Evolutionary conservation across 2,797 vertebrate species (phyloP).

Genomic region (Bovichtus diacanthus): DNA sequence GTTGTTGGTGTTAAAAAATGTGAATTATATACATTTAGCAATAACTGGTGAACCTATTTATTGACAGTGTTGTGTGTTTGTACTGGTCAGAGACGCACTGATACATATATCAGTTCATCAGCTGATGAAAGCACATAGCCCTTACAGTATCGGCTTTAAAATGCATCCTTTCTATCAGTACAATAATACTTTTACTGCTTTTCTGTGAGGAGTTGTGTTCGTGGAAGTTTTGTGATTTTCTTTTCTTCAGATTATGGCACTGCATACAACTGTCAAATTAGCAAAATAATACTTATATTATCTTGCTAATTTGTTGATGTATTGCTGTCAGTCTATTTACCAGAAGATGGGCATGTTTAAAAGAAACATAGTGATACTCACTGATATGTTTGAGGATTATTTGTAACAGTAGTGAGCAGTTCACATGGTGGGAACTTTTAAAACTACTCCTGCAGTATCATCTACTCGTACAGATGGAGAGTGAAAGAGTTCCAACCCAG

Average conservation of each 20-base stretch:
- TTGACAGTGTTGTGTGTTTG: slow-evolving; percentile 67
- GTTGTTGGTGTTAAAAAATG: slow-evolving; percentile 53
- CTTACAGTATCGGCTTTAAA: slow-evolving; percentile 73
- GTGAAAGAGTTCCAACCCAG: not conserved
- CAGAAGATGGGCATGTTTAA: not conserved
- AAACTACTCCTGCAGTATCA: not conserved
- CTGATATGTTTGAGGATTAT: not conserved
- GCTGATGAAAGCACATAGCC: slow-evolving; percentile 73
- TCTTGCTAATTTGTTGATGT: slow-evolving; percentile 29
- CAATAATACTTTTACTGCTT: slow-evolving; percentile 37
- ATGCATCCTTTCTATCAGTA: slow-evolving; percentile 47
- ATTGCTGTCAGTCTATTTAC: slow-evolving; percentile 24
- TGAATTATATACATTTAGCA: slow-evolving; percentile 81
- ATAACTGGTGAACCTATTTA: slow-evolving; percentile 81
- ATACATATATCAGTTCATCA: slow-evolving; percentile 37
- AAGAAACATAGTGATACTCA: not conserved
- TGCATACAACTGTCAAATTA: slow-evolving; percentile 20
- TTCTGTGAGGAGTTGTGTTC: slow-evolving; percentile 30
- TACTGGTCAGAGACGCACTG: slow-evolving; percentile 43
- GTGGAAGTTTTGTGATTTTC: slow-evolving; percentile 25
- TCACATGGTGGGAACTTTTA: not conserved
- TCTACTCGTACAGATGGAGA: not conserved
- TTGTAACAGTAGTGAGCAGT: too few species aligned
- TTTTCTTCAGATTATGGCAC: not conserved
- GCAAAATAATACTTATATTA: slow-evolving; percentile 2